phyloP scores from a whole-genome alignment of 2,888 invertebrate genomes.

The Phania funesta region DNA sequence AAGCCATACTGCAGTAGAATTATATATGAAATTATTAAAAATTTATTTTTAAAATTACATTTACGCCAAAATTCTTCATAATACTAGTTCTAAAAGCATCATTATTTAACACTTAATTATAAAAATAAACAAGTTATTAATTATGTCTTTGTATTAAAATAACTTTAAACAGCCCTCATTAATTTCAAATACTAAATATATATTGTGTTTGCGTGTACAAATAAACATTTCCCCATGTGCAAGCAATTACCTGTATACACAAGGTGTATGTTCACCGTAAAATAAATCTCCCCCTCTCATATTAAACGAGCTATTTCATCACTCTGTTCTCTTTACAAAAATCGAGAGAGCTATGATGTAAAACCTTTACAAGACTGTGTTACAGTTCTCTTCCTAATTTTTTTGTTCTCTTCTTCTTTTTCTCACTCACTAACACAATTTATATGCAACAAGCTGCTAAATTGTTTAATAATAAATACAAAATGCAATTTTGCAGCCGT shows the following conservation, averaged over 20 bases:
- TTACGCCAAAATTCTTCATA: neutral
- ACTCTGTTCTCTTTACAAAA: neutral
- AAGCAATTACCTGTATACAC: neutral
- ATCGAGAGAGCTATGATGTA: neutral
- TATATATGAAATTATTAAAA: too few relatives aligned
- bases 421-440: neutral
- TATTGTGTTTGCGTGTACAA: neutral
- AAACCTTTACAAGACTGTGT: neutral
- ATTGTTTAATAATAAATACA: slow-evolving; percentile 42
- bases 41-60: neutral
- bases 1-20: neutral
- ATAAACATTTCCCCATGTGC: neutral
- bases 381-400: neutral
- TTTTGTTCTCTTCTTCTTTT: neutral
- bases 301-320: neutral
- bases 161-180: neutral
- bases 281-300: neutral
- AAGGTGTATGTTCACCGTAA: too few relatives aligned
- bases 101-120: neutral
- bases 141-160: neutral
- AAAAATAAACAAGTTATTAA: neutral
- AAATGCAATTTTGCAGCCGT: slow-evolving; percentile 52
- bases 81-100: neutral
- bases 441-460: slow-evolving; percentile 41
- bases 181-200: neutral